Conservation (phyloP, 2,797 vertebrate species). For the Brachyrhaphis roseni region DNA sequence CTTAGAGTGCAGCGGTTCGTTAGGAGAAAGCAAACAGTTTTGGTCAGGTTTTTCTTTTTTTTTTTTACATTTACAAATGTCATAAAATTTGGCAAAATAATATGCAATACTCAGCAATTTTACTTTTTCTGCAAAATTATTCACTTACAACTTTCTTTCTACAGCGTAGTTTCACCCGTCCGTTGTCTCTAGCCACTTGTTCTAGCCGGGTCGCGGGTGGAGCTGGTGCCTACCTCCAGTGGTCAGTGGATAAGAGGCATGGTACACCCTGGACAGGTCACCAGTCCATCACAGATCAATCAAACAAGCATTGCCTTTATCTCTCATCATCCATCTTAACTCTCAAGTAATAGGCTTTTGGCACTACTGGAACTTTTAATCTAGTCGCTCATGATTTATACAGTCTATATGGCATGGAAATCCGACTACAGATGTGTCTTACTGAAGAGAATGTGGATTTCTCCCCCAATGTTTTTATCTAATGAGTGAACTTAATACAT, state of each 20-base stretch:
- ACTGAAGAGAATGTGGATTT: neutral
- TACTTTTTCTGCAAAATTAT: neutral
- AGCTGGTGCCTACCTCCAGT: neutral
- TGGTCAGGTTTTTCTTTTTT: neutral
- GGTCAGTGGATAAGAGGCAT: neutral
- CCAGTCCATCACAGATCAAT: neutral
- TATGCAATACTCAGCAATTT: neutral
- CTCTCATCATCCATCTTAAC: neutral
- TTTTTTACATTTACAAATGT: neutral
- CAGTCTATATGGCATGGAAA: neutral
- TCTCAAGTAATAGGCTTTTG: neutral
- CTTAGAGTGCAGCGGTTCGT: neutral
- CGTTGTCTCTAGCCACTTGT: neutral
- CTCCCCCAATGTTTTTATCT: neutral
- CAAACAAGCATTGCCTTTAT: neutral
- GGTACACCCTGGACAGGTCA: neutral
- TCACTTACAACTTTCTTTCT: neutral
- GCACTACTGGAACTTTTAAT: neutral
- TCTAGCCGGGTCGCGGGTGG: neutral
- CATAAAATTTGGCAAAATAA: neutral
- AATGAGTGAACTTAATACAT: neutral
- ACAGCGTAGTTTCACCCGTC: neutral
- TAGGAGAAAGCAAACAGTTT: neutral
- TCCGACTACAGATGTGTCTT: neutral
- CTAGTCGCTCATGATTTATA: neutral